Evolutionary conservation across 2,888 invertebrate species (phyloP), one percentile per base, ranked within the genome.

Genomic region (Alsophila aescularia): DNA sequence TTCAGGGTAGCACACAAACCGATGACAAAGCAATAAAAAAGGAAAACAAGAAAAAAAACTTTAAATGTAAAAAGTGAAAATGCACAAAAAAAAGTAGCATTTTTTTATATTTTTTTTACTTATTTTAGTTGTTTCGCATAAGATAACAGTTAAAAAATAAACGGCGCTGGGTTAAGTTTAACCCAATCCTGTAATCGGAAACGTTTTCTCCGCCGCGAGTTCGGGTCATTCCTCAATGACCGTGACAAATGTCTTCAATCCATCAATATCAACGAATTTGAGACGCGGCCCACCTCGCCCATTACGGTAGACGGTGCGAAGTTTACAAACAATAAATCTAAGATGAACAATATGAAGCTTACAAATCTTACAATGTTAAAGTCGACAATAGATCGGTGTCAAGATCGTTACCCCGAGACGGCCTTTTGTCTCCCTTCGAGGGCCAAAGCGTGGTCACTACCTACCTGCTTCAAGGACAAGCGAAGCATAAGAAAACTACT

Each of bases 381-480:
- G 68, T 72, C 75, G 76, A 82, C 79, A 83, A 83, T 77, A 70
- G 77, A 82, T 81, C 76, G 75, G 74, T 86, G 86, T 85, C 84
- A 87, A 83, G 84, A 83, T 69, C 83, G 72, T 70, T 74, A 66
- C 61, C 50, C 60, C 64, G 68, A 61, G 62, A 61, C 57, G 60
- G 63, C 66, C 69, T 75, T 81, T 83, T 83, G 81, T 83, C 74
- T 79, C 72, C 73, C 69, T 73, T 71, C 66, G 77, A 83, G 71
- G 81, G 73, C 70, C 77, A 67, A 67, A 56, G 50, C 27, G 13
- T 40, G 45, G 50, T 27, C 55, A 56, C 43, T 41, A 70, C 69
- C 69, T 56, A 58, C 45, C 49, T 51, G 44, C 51, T 62, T 62
- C 69, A 72, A 54, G 66, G 66, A 64, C 56, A 63, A 64, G 70